Conservation (phyloP, 2,113 vertebrate species). For the Turdus rufiventris region DNA sequence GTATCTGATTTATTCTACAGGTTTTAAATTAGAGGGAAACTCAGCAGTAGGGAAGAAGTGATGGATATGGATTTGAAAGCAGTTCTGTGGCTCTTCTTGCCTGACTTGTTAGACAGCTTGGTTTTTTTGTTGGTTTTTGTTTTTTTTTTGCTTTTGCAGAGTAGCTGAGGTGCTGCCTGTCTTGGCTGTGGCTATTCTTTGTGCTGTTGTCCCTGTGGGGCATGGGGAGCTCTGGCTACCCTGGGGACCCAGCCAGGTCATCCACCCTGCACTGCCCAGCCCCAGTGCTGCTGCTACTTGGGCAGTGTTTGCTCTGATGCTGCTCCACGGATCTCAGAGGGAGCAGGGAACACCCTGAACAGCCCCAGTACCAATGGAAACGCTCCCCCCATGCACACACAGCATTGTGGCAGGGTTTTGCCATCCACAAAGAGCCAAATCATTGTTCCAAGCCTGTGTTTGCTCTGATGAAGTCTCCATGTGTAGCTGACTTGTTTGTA, state of each 20-base stretch:
- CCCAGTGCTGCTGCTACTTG: not conserved
- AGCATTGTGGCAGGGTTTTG: not conserved
- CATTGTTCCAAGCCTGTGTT: accelerated
- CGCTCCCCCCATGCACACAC: accelerated
- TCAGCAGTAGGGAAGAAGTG: not conserved
- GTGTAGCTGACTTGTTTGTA: not conserved
- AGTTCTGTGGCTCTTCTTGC: not conserved
- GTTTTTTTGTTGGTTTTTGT: too few relatives aligned
- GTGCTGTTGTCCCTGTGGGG: not conserved
- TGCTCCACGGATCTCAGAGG: accelerated
- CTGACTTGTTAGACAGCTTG: not conserved
- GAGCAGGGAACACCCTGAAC: not conserved
- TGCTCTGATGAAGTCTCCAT: accelerated
- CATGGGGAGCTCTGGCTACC: not conserved
- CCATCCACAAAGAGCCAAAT: not conserved
- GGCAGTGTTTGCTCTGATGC: not conserved
- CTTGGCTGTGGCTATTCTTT: accelerated
- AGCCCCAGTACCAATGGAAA: not conserved
- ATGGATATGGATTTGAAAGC: not conserved
- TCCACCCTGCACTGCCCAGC: not conserved
- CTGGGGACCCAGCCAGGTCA: accelerated
- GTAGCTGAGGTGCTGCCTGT: not conserved
- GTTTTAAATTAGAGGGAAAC: slow-evolving; percentile 27
- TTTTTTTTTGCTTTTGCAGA: not conserved
- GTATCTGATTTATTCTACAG: not conserved